Conservation (phyloP, 2,888 invertebrate species). For the Automeris io region DNA sequence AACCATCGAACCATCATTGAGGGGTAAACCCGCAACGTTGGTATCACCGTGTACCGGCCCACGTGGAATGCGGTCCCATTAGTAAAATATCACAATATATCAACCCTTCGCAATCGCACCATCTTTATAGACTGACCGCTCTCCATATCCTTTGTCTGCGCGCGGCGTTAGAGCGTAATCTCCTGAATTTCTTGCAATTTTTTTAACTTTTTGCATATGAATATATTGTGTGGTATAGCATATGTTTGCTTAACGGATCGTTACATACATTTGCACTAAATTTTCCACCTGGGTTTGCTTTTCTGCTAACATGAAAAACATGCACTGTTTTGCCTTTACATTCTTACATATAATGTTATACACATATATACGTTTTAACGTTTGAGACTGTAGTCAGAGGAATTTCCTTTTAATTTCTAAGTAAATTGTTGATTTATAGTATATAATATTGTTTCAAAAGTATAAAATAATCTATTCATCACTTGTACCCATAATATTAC, state of each 20-base stretch:
- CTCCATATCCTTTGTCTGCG: conserved; percentile 50
- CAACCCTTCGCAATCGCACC: conserved; percentile 54
- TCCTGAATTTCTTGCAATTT: conserved; percentile 44
- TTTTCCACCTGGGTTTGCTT: not conserved
- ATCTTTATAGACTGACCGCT: conserved; percentile 72
- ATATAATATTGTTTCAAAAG: too few species aligned
- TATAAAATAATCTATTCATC: too few species aligned
- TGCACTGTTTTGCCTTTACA: too few species aligned
- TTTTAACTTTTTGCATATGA: conserved; percentile 58
- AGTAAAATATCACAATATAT: conserved; percentile 65
- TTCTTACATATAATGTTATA: too few species aligned
- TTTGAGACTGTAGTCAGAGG: too few species aligned
- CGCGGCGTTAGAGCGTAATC: conserved; percentile 72
- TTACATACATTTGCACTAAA: not conserved
- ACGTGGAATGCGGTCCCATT: conserved; percentile 69
- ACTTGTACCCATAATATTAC: too few species aligned
- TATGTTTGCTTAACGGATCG: conserved; percentile 15
- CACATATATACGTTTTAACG: too few species aligned
- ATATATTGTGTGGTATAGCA: conserved; percentile 36
- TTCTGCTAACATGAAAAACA: too few species aligned
- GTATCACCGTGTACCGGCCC: conserved; percentile 69
- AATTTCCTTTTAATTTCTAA: too few species aligned
- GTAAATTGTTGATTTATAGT: too few species aligned
- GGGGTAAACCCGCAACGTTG: too few species aligned
- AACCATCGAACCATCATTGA: too few species aligned